A percentile compares a stretch with the other conserved stretches of the same genome.
Evolutionary conservation across 2,797 vertebrate species (phyloP).

Genomic region (Arrhamphus sclerolepis): DNA sequence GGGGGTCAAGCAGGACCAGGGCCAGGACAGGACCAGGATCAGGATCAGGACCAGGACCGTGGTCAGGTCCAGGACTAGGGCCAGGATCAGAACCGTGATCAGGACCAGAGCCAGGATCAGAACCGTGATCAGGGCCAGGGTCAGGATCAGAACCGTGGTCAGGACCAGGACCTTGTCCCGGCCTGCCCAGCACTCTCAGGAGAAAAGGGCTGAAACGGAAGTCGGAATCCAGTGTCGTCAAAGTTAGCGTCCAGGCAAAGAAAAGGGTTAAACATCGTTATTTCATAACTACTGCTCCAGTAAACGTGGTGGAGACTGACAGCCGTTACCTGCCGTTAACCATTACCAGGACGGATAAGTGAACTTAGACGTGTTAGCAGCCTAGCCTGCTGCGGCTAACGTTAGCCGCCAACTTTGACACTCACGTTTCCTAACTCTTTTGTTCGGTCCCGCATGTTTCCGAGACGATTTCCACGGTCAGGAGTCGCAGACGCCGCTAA

Average conservation of each 20-base stretch:
- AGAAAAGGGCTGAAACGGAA: slow-evolving; percentile 49
- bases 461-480: background rate
- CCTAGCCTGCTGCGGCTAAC: slow-evolving; percentile 56
- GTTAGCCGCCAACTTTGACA: slow-evolving; percentile 45
- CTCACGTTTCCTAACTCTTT: slow-evolving; percentile 83
- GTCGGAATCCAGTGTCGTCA: background rate
- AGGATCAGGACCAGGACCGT: too few species aligned
- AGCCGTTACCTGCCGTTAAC: too few species aligned
- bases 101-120: too few species aligned
- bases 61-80: too few species aligned
- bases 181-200: too few species aligned
- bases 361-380: background rate
- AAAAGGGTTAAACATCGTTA: rapidly evolving
- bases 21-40: too few species aligned
- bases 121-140: too few species aligned
- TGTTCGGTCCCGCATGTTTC: slow-evolving; percentile 82
- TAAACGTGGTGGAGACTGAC: background rate
- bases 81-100: too few species aligned
- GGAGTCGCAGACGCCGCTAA: background rate
- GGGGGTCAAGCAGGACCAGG: background rate
- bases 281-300: rapidly evolving
- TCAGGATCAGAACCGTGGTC: too few species aligned
- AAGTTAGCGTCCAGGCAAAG: background rate
- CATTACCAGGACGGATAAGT: too few species aligned
- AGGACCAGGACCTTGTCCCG: too few species aligned